Evolutionary conservation across 2,797 vertebrate species (phyloP).

Genomic region (Anniella stebbinsi): DNA sequence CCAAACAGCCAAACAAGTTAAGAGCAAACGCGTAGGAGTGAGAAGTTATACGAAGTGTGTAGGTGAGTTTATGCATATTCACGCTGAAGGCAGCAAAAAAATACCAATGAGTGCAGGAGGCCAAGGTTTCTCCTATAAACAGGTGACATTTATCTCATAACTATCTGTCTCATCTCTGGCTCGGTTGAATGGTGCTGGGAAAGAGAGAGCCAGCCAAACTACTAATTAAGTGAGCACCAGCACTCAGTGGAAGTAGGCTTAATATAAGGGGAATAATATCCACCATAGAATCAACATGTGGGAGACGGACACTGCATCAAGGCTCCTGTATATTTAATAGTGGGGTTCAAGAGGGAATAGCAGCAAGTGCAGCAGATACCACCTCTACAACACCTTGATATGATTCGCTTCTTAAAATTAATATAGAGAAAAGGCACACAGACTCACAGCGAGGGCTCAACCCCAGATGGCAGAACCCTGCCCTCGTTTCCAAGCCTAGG

Average conservation of each 20-base stretch:
- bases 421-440: not conserved
- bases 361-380: not conserved
- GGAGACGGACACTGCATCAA: not conserved
- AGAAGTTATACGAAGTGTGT: not conserved
- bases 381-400: not conserved
- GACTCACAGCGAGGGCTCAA: not conserved
- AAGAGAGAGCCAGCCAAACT: not conserved
- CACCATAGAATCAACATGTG: not conserved
- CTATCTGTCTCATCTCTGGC: not conserved
- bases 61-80: conserved; percentile 3
- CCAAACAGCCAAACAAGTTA: conserved; percentile 58
- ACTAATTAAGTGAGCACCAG: not conserved
- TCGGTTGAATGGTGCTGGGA: not conserved
- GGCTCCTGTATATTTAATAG: not conserved
- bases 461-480: too few species aligned
- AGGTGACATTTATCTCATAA: not conserved
- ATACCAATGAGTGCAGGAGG: too few species aligned
- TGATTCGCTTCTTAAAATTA: not conserved
- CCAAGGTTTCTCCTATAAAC: not conserved
- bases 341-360: not conserved
- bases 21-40: conserved; percentile 1
- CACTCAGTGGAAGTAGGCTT: not conserved
- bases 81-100: not conserved
- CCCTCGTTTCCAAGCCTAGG: not conserved
- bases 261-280: not conserved